These are phyloP conservation scores for Vidua macroura DNA, from an alignment of 2,113 vertebrate genomes.

Conservation along the genomic window DNA sequence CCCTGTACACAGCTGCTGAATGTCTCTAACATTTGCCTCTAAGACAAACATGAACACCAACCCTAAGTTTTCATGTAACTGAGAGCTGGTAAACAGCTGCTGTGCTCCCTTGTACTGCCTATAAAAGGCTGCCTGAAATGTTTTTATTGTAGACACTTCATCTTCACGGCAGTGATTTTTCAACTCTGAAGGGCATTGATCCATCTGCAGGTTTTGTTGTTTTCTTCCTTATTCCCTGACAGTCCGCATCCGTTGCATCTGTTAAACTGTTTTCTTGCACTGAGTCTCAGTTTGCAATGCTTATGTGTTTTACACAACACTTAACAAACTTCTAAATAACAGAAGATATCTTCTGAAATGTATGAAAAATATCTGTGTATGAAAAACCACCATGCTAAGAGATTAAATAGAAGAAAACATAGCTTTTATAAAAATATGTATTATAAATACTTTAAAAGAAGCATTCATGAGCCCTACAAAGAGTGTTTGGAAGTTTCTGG, in stretches of 20 bases:
- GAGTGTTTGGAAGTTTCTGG: background rate
- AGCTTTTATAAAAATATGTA: background rate
- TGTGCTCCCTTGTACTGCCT: background rate
- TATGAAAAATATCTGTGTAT: background rate
- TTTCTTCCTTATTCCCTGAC: background rate
- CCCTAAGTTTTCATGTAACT: background rate
- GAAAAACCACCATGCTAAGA: background rate
- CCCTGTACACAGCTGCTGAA: background rate
- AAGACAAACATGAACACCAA: background rate
- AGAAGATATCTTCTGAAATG: background rate
- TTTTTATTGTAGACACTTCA: background rate
- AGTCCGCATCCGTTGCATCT: background rate
- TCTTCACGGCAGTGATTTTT: background rate
- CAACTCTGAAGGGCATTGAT: background rate
- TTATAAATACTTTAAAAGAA: background rate
- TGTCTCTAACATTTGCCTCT: background rate
- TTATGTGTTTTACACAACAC: background rate
- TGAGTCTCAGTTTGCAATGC: background rate
- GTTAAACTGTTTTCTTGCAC: background rate
- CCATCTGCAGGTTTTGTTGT: background rate
- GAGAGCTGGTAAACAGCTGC: background rate
- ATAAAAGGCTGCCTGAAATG: background rate
- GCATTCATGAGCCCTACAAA: background rate
- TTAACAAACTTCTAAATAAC: background rate
- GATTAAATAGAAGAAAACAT: background rate